Evolutionary conservation across 2,797 vertebrate species (phyloP).

Genomic region (Anguilla pacifica): DNA sequence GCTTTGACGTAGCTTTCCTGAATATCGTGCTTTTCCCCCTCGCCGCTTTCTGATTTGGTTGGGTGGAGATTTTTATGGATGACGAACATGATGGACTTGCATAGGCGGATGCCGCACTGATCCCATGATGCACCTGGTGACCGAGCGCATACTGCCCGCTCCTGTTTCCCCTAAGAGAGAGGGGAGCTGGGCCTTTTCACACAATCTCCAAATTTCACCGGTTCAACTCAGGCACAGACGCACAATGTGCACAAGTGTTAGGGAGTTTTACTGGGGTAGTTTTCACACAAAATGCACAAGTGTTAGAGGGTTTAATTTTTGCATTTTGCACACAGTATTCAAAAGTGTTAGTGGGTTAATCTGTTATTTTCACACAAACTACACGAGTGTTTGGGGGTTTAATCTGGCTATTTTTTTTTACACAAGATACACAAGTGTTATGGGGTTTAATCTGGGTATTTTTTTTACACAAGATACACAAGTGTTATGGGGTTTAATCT

Average conservation of each 20-base stretch:
- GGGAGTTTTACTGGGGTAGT: not conserved
- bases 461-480: not conserved
- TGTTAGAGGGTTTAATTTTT: not conserved
- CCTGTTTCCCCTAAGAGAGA: not conserved
- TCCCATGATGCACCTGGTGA: not conserved
- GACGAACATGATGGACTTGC: not conserved
- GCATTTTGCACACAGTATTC: not conserved
- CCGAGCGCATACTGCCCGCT: not conserved
- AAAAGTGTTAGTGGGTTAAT: not conserved
- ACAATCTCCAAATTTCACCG: not conserved
- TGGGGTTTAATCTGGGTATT: not conserved
- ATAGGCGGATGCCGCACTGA: not conserved
- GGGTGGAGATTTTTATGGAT: not conserved
- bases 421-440: not conserved
- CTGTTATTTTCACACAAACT: not conserved
- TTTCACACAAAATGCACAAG: not conserved
- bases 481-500: not conserved
- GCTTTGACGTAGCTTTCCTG: not conserved
- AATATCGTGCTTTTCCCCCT: not conserved
- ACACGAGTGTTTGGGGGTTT: not conserved
- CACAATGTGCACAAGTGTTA: not conserved
- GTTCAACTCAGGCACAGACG: not conserved
- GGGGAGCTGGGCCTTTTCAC: not conserved
- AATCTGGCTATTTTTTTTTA: not conserved
- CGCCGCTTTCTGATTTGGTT: not conserved